phyloP scores from a whole-genome alignment of 2,797 vertebrate genomes.

The Glyptemys insculpta region DNA sequence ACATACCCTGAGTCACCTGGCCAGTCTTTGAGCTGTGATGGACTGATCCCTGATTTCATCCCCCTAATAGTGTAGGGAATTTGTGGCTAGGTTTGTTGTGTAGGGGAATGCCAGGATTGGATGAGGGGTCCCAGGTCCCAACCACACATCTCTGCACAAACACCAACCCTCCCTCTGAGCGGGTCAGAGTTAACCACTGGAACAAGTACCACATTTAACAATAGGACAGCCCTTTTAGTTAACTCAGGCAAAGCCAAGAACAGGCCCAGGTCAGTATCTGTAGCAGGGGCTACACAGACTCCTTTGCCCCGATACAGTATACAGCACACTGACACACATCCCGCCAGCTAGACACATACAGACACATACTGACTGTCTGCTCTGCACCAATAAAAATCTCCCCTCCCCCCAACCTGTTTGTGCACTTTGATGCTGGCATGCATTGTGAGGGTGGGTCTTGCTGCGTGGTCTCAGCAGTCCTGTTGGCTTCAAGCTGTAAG shows the following conservation, averaged over 20 bases:
- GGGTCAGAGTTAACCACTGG: not conserved
- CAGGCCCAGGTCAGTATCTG: no score
- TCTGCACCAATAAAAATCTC: not conserved
- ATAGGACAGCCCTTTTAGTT: no score
- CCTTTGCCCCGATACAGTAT: not conserved
- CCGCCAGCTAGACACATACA: not conserved
- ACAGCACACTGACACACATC: no score
- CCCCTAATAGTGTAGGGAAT: not conserved
- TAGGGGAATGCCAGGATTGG: not conserved
- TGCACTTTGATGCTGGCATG: not conserved
- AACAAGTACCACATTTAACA: no score
- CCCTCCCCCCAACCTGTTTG: not conserved
- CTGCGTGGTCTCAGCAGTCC: not conserved
- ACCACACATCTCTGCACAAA: not conserved
- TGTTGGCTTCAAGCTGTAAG: not conserved
- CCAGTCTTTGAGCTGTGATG: not conserved
- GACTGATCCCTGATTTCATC: not conserved
- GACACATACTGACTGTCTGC: not conserved
- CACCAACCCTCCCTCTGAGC: not conserved
- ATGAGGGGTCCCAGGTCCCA: not conserved
- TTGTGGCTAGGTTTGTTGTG: not conserved
- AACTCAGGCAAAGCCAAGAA: not conserved
- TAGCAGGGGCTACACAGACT: not conserved
- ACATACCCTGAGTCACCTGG: not conserved
- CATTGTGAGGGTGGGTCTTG: not conserved